Evolutionary conservation across 2,797 vertebrate genomes (phyloP).

Genomic region (Danio albolineatus): DNA sequence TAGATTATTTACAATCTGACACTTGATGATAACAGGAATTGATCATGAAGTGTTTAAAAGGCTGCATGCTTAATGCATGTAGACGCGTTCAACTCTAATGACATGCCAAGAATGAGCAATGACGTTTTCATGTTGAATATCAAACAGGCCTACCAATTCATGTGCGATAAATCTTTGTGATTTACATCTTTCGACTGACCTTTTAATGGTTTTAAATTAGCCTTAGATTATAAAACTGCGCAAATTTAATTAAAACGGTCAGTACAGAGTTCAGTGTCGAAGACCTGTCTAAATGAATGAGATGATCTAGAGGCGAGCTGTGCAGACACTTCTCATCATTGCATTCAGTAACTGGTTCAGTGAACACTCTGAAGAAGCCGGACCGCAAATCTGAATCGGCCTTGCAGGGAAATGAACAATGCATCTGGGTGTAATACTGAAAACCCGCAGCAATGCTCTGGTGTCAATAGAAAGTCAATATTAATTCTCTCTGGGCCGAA

Average conservation of each 20-base stretch:
- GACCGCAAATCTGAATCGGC: constrained; percentile 10
- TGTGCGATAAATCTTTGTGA: constrained; percentile 18
- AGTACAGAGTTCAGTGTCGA: constrained; percentile 9
- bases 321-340: constrained; percentile 7
- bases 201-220: constrained; percentile 35
- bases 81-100: constrained; percentile 8
- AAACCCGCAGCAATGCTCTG: constrained; percentile 20
- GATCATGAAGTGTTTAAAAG: not conserved
- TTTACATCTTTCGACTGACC: constrained; percentile 29
- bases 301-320: constrained; percentile 21
- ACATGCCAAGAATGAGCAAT: constrained; percentile 27
- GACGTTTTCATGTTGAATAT: constrained; percentile 1
- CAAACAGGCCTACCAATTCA: not conserved
- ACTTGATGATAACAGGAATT: not conserved
- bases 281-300: constrained; percentile 4
- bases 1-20: constrained; percentile 1
- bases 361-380: constrained; percentile 9
- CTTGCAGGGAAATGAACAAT: constrained; percentile 32
- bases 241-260: constrained; percentile 29
- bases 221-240: constrained; percentile 33
- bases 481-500: constrained; percentile 46
- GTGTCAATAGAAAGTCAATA: constrained; percentile 52
- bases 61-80: not conserved
- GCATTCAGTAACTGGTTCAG: constrained; percentile 11
- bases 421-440: constrained; percentile 32